Evolutionary conservation across 2,888 invertebrate genomes (phyloP).

Genomic region (Caenorhabditis sp.): DNA sequence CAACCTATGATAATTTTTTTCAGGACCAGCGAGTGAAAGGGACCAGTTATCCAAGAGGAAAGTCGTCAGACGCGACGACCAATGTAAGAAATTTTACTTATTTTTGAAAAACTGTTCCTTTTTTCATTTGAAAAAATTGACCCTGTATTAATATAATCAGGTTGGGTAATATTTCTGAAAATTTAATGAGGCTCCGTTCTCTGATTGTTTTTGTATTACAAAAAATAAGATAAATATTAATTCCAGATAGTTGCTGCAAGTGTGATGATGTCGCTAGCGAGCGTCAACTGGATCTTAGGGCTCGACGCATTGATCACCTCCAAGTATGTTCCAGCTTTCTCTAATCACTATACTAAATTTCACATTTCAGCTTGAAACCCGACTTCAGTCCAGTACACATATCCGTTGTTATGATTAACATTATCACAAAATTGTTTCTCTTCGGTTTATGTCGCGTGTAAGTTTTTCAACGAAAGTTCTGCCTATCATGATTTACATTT

Average conservation of each 20-base stretch:
- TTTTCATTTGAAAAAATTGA: too few relatives aligned
- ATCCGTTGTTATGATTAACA: slow-evolving; percentile 30
- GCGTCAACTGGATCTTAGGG: slow-evolving; percentile 32
- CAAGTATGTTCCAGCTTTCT: too few relatives aligned
- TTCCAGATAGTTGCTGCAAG: too few relatives aligned
- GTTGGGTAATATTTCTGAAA: too few relatives aligned
- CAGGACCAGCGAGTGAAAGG: slow-evolving; percentile 9
- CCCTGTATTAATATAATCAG: too few relatives aligned
- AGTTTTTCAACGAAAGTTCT: too few relatives aligned
- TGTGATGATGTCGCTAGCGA: too few relatives aligned
- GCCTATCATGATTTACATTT: too few relatives aligned
- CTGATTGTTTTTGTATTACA: too few relatives aligned
- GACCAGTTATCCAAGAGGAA: slow-evolving; percentile 37
- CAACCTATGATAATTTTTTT: not conserved
- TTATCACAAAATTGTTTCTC: slow-evolving; percentile 33
- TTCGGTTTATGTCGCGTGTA: slow-evolving; percentile 39
- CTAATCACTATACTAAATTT: too few relatives aligned
- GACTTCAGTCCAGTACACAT: slow-evolving; percentile 24
- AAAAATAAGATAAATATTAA: too few relatives aligned
- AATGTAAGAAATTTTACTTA: slow-evolving; percentile 20
- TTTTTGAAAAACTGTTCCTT: not conserved
- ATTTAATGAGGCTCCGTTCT: too few relatives aligned
- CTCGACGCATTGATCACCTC: slow-evolving; percentile 28
- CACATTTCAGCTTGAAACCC: slow-evolving; percentile 23
- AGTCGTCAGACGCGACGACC: slow-evolving; percentile 29